Evolutionary conservation across 2,888 invertebrate genomes (phyloP), one percentile per base, ranked within the genome.

Genomic region (Bhutanitis thaidina): DNA sequence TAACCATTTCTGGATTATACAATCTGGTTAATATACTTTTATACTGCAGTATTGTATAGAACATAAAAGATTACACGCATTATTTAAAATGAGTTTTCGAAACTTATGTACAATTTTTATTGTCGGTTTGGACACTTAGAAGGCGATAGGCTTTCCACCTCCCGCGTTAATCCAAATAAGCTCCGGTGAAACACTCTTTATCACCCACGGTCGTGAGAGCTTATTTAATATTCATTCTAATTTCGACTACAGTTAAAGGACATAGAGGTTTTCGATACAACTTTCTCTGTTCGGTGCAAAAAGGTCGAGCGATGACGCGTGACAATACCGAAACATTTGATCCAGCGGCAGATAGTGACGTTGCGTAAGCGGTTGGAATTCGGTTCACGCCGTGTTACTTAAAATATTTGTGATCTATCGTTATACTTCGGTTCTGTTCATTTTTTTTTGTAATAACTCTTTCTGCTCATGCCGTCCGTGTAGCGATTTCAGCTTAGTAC

Each of bases 241-340:
- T n/a, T n/a, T n/a, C n/a, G n/a, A n/a, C n/a, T 34, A 12, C n/a
- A 12, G 13, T 5, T 34, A 27, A 44, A 34, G 39, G 8, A 29
- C 29, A 25, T 35, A 36, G 35, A 48, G 43, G 43, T 34, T 50
- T 34, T 14, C 27, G 13, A 44, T 44, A 16, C 25, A 44, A 50
- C 50, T 50, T 50, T 50, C 51, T 46, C 46, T 36, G 51, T 13
- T 41, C 41, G 30, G 27, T 41, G 51, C 41, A 46, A 41, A 52
- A 52, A 52, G 51, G 51, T 46, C 51, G 29, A 41, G 61, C 57
- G 51, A 53, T 64, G 62, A 75, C 75, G 77, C 77, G 75, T 74
- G 61, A 72, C 77, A 57, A 53, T 60, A 51, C 64, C 68, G 64
- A 70, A 73, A 69, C 69, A 57, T 70, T 70, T 65, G 65, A 64